Evolutionary conservation across 2,113 vertebrate genomes (phyloP).

Genomic region (Alaudala cheleensis): DNA sequence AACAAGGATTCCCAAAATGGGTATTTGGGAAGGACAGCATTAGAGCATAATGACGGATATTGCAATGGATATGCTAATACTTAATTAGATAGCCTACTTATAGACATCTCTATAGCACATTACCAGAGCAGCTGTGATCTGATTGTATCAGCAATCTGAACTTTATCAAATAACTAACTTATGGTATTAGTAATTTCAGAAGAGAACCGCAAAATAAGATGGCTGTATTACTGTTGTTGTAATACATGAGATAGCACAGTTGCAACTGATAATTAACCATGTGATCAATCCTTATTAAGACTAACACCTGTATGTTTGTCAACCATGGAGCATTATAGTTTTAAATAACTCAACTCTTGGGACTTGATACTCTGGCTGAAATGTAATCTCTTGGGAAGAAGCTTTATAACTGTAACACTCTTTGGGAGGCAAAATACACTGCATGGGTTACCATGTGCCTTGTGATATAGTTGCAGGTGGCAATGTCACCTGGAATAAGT

Average conservation of each 20-base stretch:
- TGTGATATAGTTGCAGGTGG: neutral
- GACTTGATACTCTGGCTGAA: neutral
- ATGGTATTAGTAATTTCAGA: conserved; percentile 6
- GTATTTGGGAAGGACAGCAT: conserved; percentile 18
- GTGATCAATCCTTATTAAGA: neutral
- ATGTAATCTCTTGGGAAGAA: neutral
- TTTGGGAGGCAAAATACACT: neutral
- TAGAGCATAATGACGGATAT: conserved; percentile 28
- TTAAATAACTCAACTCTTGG: neutral
- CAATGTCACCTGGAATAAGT: neutral
- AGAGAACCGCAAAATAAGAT: conserved; percentile 12
- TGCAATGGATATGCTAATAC: conserved; percentile 30
- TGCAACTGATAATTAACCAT: conserved; percentile 7
- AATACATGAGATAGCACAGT: neutral
- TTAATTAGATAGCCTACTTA: conserved; percentile 51
- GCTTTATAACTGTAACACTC: neutral
- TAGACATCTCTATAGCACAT: conserved; percentile 26
- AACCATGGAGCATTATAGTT: neutral
- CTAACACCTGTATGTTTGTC: neutral
- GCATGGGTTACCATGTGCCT: neutral
- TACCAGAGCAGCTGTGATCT: conserved; percentile 45
- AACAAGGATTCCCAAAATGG: conserved; percentile 22
- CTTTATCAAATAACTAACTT: conserved; percentile 52
- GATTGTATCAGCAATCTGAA: conserved; percentile 30
- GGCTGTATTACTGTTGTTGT: neutral